Conservation (phyloP, 2,113 vertebrate species). For the Apodemus sylvaticus region DNA sequence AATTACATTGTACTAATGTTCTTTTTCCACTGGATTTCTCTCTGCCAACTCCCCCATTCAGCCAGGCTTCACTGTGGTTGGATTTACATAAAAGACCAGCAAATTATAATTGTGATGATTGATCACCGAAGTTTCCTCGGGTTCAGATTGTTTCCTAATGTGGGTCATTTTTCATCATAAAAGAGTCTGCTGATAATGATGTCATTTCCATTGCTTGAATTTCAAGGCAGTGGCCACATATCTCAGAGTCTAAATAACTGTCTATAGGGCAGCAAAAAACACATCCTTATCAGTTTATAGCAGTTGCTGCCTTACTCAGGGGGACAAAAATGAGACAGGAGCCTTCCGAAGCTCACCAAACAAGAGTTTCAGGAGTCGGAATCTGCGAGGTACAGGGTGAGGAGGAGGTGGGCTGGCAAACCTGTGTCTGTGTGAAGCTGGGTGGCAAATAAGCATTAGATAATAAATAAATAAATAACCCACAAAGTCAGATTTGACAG, state of each 20-base stretch:
- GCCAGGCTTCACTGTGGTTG: slow-evolving; percentile 55
- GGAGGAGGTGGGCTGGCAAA: background rate
- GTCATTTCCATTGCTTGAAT: slow-evolving; percentile 85
- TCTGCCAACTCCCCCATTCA: slow-evolving; percentile 63
- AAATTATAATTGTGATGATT: slow-evolving; percentile 81
- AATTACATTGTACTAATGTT: slow-evolving; percentile 79
- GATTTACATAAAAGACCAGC: slow-evolving; percentile 80
- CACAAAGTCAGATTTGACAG: slow-evolving; percentile 76
- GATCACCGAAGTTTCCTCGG: slow-evolving; percentile 81
- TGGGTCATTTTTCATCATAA: slow-evolving; percentile 85
- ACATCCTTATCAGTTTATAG: slow-evolving; percentile 84
- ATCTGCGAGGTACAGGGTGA: background rate
- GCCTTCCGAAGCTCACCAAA: slow-evolving; percentile 81
- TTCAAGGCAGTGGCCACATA: slow-evolving; percentile 81
- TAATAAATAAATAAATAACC: slow-evolving; percentile 75
- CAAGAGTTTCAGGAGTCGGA: slow-evolving; percentile 77
- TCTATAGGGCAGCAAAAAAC: slow-evolving; percentile 82
- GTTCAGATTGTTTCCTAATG: slow-evolving; percentile 85
- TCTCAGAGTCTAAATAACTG: slow-evolving; percentile 82
- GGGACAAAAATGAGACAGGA: slow-evolving; percentile 79
- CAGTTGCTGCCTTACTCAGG: slow-evolving; percentile 83
- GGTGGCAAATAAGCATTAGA: slow-evolving; percentile 74
- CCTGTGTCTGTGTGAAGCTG: slow-evolving; percentile 69
- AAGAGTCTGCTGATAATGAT: slow-evolving; percentile 84
- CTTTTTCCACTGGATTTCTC: slow-evolving; percentile 67